Evolutionary conservation across 2,888 invertebrate species (phyloP), one percentile per base, ranked within the genome.

Genomic region (Torymus texanus): DNA sequence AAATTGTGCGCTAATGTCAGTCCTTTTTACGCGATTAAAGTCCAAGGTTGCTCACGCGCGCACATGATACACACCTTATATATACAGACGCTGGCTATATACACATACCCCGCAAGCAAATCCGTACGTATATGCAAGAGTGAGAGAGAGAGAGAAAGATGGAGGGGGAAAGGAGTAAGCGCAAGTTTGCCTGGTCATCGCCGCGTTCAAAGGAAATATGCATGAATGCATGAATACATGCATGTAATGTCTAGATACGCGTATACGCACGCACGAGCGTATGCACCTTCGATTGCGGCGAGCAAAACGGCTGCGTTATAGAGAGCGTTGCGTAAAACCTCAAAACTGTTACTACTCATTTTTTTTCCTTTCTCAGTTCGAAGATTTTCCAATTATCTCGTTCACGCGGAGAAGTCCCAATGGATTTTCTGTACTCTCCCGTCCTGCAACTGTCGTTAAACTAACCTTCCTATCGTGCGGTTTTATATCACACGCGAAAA

Each of bases 1-100:
- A 83, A 84, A 84, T 83, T 83, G 82, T 83, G 75, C 78, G 18
- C 78, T 75, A 81, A 78, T 82, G 81, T 79, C 79, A 72, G 75
- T 81, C 78, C 79, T 82, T 80, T 75, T 73, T 77, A 75, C 75
- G 76, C 76, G 79, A 82, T 81, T 81, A 82, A 81, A 83, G 81
- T 83, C 81, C 83, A 83, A 83, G 83, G 83, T 82, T 82, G 80
- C 29, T 41, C 78, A 71, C 80, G 72, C 18, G 18, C 41, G 63
- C 63, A 8, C 61, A 8, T 8, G 41, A 21, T 41, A 41, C 41
- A 41, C 41, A 41, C 41, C 41, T 41, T 21, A 21, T 21, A 41
- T 41, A 41, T 41, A 41, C 24, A 24, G 24, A 2, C 61, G 61
- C 11, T 24, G 24, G 24, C 21, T 21, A 21, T 58, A 13, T 29